Evolutionary conservation across 2,113 vertebrate species (phyloP), one percentile per base, ranked within the genome.

Genomic region (Hyaena hyaena): DNA sequence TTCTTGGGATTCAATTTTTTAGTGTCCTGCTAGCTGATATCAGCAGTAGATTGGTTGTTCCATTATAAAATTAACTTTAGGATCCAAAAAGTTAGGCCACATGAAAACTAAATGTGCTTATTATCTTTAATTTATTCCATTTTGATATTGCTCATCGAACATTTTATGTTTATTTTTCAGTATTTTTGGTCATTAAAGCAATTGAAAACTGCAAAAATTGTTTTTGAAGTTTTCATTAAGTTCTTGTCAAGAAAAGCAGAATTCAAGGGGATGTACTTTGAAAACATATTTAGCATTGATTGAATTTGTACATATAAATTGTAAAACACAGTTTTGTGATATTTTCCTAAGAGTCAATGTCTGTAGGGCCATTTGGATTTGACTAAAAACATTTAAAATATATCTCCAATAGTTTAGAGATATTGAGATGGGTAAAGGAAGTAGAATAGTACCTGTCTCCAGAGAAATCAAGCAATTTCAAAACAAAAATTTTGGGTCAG

Each of bases 11-110:
- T 92, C 33, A 9, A 2, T 90, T 96, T 93, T 74, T 39, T 39
- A 39, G 39, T 39, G 39, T 39, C 5, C 7, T 48, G 1, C 0
- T 16, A n/a, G 50, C 26, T 69, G 5, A 21, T 89, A 74, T n/a
- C 31, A 81, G 26, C 11, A 68, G 39, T 33, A 80, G 50, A 10
- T 4, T 86, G 1, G 5, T 33, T 33, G 4, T 76, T 97, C 35
- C 81, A 89, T 85, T 94, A 24, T 43, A 65, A 92, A 82, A 92
- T 76, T 89, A 92, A 81, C 24, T 63, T 61, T 28, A 55, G 33
- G 26, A 43, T 83, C 14, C 58, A 66, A 87, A 79, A 66, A 58
- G 19, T 87, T 93, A 89, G 19, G 21, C 26, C 24, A 73, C 26
- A 26, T 73, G 53, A n/a, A 79, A 86, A 93, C 12, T 58, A 69